These are phyloP conservation scores for Numenius phaeopus DNA, from an alignment of 2,797 vertebrate species.

Conservation along the genomic window DNA sequence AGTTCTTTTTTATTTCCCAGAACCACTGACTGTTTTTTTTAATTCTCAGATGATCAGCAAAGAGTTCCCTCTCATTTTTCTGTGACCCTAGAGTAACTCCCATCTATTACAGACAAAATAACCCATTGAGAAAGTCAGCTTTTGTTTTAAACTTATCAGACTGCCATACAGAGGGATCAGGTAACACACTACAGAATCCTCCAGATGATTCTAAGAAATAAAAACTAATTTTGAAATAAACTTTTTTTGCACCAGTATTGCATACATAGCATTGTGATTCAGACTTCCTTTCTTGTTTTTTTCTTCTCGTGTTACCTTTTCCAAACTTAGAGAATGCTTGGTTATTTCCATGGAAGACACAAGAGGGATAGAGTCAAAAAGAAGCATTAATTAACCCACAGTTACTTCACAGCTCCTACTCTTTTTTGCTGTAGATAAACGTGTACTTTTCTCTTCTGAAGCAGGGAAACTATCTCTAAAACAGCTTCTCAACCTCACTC, in stretches of 20 bases:
- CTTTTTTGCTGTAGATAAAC: background rate
- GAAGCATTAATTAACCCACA: background rate
- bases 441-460: background rate
- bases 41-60: background rate
- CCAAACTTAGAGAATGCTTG: background rate
- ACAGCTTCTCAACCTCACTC: background rate
- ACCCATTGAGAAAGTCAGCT: background rate
- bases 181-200: background rate
- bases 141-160: background rate
- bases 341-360: background rate
- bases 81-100: background rate
- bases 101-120: background rate
- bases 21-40: background rate
- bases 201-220: background rate
- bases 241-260: background rate
- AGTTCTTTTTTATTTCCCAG: background rate
- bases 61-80: background rate
- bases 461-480: background rate
- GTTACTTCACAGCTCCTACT: background rate
- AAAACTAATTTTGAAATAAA: background rate
- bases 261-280: background rate
- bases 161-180: background rate
- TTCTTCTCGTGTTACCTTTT: background rate
- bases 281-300: background rate
- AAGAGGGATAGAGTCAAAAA: background rate